Conservation (phyloP, 1,140 invertebrate genomes). For the Sinella curviseta region DNA sequence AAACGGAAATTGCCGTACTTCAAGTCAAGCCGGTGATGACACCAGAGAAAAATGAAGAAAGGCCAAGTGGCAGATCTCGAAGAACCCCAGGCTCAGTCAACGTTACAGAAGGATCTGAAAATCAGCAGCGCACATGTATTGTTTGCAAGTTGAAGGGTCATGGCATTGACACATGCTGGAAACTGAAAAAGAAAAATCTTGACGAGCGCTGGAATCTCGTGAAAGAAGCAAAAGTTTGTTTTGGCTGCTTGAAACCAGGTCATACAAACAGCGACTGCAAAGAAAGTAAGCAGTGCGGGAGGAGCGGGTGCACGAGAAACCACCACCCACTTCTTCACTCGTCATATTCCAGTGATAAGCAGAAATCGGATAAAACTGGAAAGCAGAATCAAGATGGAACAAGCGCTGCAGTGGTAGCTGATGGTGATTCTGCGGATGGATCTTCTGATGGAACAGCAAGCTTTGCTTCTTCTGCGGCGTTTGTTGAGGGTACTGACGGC, state of each 20-base stretch:
- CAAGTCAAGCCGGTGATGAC: background rate
- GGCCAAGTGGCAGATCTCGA: background rate
- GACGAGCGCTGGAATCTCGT: background rate
- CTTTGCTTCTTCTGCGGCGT: background rate
- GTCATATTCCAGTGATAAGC: no score
- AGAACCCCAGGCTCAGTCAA: background rate
- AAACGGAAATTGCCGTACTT: background rate
- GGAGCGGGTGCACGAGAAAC: background rate
- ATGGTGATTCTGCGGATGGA: background rate
- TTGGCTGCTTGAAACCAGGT: background rate
- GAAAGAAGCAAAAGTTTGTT: background rate
- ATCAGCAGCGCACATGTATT: background rate
- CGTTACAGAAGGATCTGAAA: background rate
- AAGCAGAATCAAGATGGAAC: background rate
- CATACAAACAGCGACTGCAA: no score
- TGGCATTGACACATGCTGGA: background rate
- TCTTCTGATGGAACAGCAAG: background rate
- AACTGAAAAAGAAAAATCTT: background rate
- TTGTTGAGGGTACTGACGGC: background rate
- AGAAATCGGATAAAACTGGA: no score
- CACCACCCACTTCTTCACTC: no score
- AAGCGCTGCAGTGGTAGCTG: background rate
- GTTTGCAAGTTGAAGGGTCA: background rate
- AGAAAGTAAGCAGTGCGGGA: background rate
- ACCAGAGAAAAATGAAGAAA: background rate